Evolutionary conservation across 1,140 invertebrate species (phyloP).

Genomic region (Trichonephila inaurata): DNA sequence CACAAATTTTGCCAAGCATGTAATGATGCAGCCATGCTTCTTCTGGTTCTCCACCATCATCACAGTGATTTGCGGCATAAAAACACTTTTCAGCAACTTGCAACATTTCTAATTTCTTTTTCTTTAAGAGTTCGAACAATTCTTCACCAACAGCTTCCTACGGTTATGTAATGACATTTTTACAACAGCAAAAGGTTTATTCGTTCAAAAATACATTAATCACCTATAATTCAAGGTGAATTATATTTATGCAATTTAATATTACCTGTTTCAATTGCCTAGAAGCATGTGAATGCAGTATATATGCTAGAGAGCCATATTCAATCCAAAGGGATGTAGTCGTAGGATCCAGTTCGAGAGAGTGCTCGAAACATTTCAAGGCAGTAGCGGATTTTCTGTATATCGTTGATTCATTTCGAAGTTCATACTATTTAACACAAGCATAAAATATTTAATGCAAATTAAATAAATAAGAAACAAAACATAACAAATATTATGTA

Average conservation of each 20-base stretch:
- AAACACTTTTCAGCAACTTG: constrained; percentile 89
- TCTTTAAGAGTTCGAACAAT: constrained; percentile 87
- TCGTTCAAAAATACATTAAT: no score
- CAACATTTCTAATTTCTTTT: constrained; percentile 89
- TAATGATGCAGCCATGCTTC: constrained; percentile 95
- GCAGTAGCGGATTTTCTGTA: constrained; percentile 81
- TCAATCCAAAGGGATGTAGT: constrained; percentile 91
- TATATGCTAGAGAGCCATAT: constrained; percentile 92
- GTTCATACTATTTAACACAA: constrained; percentile 64
- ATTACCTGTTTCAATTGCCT: constrained; percentile 85
- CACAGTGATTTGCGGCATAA: constrained; percentile 84
- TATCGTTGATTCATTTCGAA: constrained; percentile 72
- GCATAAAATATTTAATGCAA: not conserved
- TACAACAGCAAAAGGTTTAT: not conserved
- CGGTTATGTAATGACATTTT: not conserved
- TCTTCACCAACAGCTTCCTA: constrained; percentile 81
- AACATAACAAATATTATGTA: no score
- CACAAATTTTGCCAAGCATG: constrained; percentile 94
- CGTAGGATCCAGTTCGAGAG: constrained; percentile 86
- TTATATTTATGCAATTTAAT: not conserved
- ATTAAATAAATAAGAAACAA: not conserved
- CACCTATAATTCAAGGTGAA: no score
- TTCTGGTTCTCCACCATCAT: constrained; percentile 84
- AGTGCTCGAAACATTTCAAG: constrained; percentile 88
- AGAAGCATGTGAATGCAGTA: constrained; percentile 92